Conservation (phyloP, 2,113 vertebrate genomes). For the Forbesichthys papilliferus region DNA sequence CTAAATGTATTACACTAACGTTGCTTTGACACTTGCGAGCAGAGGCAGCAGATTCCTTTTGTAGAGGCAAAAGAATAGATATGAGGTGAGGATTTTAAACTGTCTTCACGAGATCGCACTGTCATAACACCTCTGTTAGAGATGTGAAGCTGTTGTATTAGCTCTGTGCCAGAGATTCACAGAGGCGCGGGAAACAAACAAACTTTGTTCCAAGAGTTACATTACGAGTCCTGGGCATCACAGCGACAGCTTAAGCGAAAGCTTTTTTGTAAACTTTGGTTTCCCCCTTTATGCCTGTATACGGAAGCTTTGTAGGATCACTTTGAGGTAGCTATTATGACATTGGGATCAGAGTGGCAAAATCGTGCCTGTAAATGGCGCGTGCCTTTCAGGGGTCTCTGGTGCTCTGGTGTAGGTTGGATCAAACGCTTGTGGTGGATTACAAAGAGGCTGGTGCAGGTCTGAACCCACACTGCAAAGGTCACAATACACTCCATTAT, state of each 20-base stretch:
- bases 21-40: conserved; percentile 15
- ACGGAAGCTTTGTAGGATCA: conserved; percentile 18
- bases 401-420: conserved; percentile 28
- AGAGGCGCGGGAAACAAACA: conserved; percentile 25
- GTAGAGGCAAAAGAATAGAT: conserved; percentile 20
- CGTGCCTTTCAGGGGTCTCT: conserved; percentile 23
- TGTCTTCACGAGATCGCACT: conserved; percentile 28
- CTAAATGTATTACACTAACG: conserved; percentile 4
- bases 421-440: conserved; percentile 63
- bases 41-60: conserved; percentile 7
- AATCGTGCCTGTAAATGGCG: conserved; percentile 36
- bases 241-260: conserved; percentile 6
- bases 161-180: conserved; percentile 8
- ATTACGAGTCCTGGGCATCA: neutral
- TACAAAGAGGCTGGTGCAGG: conserved; percentile 46
- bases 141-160: conserved; percentile 35
- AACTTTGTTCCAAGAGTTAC: conserved; percentile 12
- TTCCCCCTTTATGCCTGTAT: neutral
- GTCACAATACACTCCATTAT: conserved; percentile 49
- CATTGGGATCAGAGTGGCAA: conserved; percentile 41
- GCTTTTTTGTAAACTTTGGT: conserved; percentile 4
- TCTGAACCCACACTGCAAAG: conserved; percentile 61
- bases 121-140: conserved; percentile 31
- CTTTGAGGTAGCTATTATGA: conserved; percentile 49
- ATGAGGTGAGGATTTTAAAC: conserved; percentile 24